These are phyloP conservation scores for Aegotheles bennettii DNA, from an alignment of 2,113 vertebrate genomes.

Conservation along the genomic window DNA sequence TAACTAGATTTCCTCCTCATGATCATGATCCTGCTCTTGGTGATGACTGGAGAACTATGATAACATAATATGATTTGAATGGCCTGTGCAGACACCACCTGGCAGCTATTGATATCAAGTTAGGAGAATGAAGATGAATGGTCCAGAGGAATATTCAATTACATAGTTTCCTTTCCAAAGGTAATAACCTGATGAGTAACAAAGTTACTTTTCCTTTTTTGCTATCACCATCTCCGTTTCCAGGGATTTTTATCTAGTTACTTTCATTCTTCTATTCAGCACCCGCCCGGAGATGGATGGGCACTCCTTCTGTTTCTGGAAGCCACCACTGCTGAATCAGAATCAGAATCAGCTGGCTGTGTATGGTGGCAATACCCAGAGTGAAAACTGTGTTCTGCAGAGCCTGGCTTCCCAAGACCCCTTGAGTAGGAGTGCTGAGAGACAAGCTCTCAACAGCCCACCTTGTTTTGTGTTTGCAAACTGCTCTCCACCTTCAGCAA, in stretches of 20 bases:
- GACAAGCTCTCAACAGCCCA: background rate
- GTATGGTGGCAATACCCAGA: background rate
- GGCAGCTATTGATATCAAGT: slow-evolving; percentile 59
- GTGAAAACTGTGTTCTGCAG: background rate
- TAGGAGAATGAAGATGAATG: slow-evolving; percentile 59
- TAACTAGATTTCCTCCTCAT: slow-evolving; percentile 63
- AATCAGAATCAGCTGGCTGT: background rate
- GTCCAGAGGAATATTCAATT: slow-evolving; percentile 55
- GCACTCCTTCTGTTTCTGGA: background rate
- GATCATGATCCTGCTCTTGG: slow-evolving; percentile 37
- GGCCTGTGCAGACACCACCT: slow-evolving; percentile 31
- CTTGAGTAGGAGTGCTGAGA: background rate
- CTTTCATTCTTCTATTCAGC: slow-evolving; percentile 49
- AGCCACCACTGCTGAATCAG: background rate
- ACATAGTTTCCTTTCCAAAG: slow-evolving; percentile 45
- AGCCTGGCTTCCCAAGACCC: background rate
- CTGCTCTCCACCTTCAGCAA: background rate
- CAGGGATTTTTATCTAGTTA: slow-evolving; percentile 48
- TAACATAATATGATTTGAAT: slow-evolving; percentile 64
- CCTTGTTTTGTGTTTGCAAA: background rate
- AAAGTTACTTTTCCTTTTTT: slow-evolving; percentile 15
- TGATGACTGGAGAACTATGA: slow-evolving; percentile 45
- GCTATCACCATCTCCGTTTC: slow-evolving; percentile 38
- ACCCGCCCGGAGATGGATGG: slow-evolving; percentile 12
- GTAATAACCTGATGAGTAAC: slow-evolving; percentile 55